phyloP scores from a whole-genome alignment of 2,797 vertebrate genomes.

The Syndactyla subalaris region DNA sequence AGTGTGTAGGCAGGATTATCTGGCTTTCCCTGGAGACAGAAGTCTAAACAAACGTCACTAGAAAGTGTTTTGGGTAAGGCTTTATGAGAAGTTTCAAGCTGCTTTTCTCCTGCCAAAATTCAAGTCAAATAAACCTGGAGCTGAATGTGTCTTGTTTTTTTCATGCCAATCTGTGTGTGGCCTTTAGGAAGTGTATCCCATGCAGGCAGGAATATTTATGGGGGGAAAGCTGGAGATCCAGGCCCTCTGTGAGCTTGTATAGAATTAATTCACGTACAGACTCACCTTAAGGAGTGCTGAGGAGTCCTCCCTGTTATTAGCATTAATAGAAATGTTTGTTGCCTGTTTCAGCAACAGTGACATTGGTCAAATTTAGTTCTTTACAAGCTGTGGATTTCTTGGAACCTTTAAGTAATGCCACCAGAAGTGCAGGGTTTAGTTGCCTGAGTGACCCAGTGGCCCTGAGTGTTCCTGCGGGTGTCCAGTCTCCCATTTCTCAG shows the following conservation, averaged over 20 bases:
- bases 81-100: background rate
- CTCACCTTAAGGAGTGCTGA: background rate
- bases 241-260: fast-evolving
- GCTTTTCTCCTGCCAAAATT: background rate
- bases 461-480: background rate
- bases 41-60: background rate
- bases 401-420: background rate
- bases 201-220: background rate
- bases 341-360: background rate
- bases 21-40: background rate
- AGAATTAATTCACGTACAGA: background rate
- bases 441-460: background rate
- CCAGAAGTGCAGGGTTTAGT: background rate
- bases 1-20: background rate
- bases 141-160: background rate
- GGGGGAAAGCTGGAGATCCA: background rate
- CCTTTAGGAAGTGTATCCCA: background rate
- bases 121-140: background rate
- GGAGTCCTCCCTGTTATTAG: background rate
- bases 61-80: background rate
- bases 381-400: background rate
- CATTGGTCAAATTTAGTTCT: background rate
- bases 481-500: fast-evolving
- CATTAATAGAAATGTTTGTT: background rate
- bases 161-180: background rate